Evolutionary conservation across 2,888 invertebrate genomes (phyloP).

Genomic region (Nebria brevicollis): DNA sequence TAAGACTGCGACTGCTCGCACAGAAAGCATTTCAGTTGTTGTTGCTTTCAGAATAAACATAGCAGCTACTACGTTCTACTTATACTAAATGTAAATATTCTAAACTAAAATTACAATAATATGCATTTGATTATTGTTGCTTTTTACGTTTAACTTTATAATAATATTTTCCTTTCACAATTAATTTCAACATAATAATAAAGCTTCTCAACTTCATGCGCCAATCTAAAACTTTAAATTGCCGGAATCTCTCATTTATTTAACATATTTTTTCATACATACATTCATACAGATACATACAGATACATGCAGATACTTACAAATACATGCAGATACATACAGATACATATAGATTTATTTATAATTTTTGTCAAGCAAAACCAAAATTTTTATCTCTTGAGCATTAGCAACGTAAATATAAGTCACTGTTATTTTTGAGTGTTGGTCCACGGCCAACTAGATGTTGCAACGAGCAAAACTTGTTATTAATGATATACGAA

Average conservation of each 20-base stretch:
- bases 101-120: conserved; percentile 16
- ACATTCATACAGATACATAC: not conserved
- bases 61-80: conserved; percentile 5
- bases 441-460: conserved; percentile 32
- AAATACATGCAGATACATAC: not conserved
- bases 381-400: not conserved
- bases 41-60: conserved; percentile 41
- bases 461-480: conserved; percentile 28
- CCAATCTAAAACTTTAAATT: no score
- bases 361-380: not conserved
- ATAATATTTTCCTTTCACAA: no score
- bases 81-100: conserved; percentile 30
- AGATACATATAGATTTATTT: not conserved
- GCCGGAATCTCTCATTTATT: no score
- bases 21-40: conserved; percentile 5
- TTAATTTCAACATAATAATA: no score
- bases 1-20: conserved; percentile 20
- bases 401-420: conserved; percentile 12
- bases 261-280: not conserved
- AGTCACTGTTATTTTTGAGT: conserved; percentile 37
- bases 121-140: not conserved
- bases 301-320: not conserved
- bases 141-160: no score
- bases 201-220: no score
- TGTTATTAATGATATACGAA: conserved; percentile 37